Base-by-base conservation (phyloP, 2,888 invertebrate genomes). In the Philereme transversata region DNA sequence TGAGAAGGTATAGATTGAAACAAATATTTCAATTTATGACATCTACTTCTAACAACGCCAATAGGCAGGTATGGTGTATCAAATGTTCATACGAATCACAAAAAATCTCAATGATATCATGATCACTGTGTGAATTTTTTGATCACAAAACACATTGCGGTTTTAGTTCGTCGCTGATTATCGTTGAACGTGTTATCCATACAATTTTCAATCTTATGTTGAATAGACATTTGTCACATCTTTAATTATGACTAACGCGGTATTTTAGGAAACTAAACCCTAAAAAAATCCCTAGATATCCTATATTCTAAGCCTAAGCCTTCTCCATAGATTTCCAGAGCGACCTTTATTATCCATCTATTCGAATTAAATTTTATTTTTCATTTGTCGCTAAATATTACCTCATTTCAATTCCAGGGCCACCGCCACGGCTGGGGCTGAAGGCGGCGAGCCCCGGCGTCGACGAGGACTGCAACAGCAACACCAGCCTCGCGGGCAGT, bases 381-480 rank as follows among this genome's bases (percentile, higher is more conserved):
- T 1, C 5, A 4, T 43, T n/a, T 41, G 34, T 43, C 8, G 43
- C 11, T 45, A 40, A 60, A 45, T 38, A 44, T 11, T 34, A 4
- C 4, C 1, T 41, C 57, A 1, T 58, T 2, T 43, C 5, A 53
- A 58, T 90, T 90, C 70, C 90, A 92, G 92, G 92, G 90, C 92
- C 91, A 91, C 91, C 92, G 91, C 91, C 92, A 75, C 87, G 91
- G 85, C 87, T 90, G 85, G 91, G 91, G 82, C 85, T 91, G 84
- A 91, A 91, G 90, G 91, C 90, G 87, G 85, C 89, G 80, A 91
- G 91, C 86, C 91, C 92, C 83, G 88, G 88, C 76, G 89, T 87
- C 74, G 90, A 91, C 76, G 92, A 91, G 83, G 91, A 92, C 81
- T 91, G 91, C 82, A 92, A 91, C 80, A 90, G 90, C 79, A 92